Evolutionary conservation across 2,888 invertebrate species (phyloP), one percentile per base, ranked within the genome.

Genomic region (Leptopilina myrica): DNA sequence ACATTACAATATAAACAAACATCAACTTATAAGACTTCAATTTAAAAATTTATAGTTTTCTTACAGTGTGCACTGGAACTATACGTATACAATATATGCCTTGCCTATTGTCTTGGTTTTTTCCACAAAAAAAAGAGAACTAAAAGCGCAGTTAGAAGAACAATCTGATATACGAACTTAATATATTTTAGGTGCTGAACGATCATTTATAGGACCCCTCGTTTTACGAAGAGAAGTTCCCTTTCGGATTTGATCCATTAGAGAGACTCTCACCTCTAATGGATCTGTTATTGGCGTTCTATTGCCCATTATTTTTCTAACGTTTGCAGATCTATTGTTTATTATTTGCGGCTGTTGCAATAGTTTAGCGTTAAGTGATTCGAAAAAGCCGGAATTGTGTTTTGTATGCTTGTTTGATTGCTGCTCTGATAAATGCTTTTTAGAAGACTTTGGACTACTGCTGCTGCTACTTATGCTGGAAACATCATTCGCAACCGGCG

Each of bases 191-290:
- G 97, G 97, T 81, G 97, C 97, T 76, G 97, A 97, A 84, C 97
- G 94, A 92, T 97, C 97, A 92, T 96, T 96, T 88, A 95, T 95
- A 14, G 94, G 89, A n/a, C 92, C 93, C 84, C 95, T 94, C 84
- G 97, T 96, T 87, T 96, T 95, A 80, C 95, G 95, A 79, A 98
- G 91, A 62, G 95, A 95, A 20, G 97, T 97, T 79, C 98, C 98
- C 82, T 96, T 94, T 88, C 97, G 96, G 82, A 98, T 98, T 90
- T 98, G 98, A 93, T 98, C 98, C 97, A 98, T 97, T n/a, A 98
- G 93, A 0, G 97, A 97, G 85, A 97, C 97, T 75, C 91, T 87
- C n/a, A 91, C 89, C 78, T 91, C 91, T 4, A 88, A 77, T 9
- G 91, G 91, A 84, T 91, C 91, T 67, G 90, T 87, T 43, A 91